Evolutionary conservation across 1,140 invertebrate species (phyloP), one percentile per base, ranked within the genome.

Genomic region (Ceratina japonica): DNA sequence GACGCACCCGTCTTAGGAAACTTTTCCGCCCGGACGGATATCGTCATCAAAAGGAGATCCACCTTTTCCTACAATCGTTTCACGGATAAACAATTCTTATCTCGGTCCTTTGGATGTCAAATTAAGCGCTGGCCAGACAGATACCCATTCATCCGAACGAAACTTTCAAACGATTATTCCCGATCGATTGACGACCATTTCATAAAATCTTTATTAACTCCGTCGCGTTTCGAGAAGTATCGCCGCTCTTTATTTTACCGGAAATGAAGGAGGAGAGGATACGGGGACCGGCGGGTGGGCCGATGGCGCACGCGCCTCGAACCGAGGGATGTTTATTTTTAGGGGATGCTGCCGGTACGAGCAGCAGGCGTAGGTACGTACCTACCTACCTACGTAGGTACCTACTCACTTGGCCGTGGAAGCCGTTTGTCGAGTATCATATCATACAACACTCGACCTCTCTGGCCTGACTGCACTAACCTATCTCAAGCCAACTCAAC

Each of bases 371-470:
- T 75, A 44, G 37, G 37, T 10, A 76, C 83, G 85, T 85, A 79
- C 31, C 71, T 58, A 75, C 83, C 86, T 85, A 79, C 31, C 71
- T 58, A 75, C 61, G 71, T 65, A 44, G 37, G 2, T 44, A 44
- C 37, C 37, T 44, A 81, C 82, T 82, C 83, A 63, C 79, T 89
- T 75, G 82, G 69, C 85, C 82, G 63, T 81, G 63, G 65, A 65
- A 83, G 79, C 76, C 81, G 83, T 83, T 85, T 86, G 86, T 86
- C 84, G 74, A 88, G 87, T 88, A 88, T 89, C 87, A 89, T 89
- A 89, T 88, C 84, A 69, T 86, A 81, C 84, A 85, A 86, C 87
- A 88, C 87, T 89, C 86, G 86, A 89, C 86, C 87, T 77, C 81
- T 71, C 83, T 74, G 37, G 73, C 70, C 68, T 54, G 71, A 66